phyloP scores from a whole-genome alignment of 35 echinoderm and acorn worm species.

The Diadema setosum region DNA sequence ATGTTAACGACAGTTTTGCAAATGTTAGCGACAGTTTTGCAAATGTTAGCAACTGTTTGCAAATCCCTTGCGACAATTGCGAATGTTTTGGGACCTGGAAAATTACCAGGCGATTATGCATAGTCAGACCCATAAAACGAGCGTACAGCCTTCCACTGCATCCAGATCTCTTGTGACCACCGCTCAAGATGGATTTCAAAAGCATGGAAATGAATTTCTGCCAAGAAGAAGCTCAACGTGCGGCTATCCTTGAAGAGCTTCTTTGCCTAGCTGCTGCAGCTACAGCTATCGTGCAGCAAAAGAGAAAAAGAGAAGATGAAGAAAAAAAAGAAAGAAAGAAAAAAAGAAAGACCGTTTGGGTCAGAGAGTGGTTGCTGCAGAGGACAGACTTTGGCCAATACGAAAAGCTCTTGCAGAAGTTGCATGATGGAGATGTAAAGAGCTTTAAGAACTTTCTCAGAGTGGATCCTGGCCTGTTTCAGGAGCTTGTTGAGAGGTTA shows the following conservation, averaged over 20 bases:
- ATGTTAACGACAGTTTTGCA: no score
- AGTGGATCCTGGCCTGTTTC: neutral
- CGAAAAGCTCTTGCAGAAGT: neutral
- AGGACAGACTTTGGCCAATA: neutral
- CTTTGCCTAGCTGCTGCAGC: neutral
- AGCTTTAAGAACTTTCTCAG: conserved; percentile 1
- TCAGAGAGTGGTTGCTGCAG: neutral
- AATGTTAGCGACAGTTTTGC: no score
- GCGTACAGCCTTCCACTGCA: no score
- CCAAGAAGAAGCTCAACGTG: no score
- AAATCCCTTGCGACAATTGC: no score
- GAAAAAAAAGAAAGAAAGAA: neutral
- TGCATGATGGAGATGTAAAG: neutral
- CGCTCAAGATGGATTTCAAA: no score
- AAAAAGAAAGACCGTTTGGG: neutral
- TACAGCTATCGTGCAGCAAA: neutral
- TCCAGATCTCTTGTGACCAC: no score
- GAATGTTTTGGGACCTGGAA: no score
- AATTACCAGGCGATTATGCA: no score
- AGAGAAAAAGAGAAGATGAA: neutral
- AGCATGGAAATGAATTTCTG: no score
- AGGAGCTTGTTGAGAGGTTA: neutral
- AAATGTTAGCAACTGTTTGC: no score
- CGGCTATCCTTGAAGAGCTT: neutral
- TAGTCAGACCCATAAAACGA: no score